A percentile compares a stretch with the other conserved stretches of the same genome.
phyloP scores from a whole-genome alignment of 2,888 invertebrate genomes.

The Parnassius apollo region DNA sequence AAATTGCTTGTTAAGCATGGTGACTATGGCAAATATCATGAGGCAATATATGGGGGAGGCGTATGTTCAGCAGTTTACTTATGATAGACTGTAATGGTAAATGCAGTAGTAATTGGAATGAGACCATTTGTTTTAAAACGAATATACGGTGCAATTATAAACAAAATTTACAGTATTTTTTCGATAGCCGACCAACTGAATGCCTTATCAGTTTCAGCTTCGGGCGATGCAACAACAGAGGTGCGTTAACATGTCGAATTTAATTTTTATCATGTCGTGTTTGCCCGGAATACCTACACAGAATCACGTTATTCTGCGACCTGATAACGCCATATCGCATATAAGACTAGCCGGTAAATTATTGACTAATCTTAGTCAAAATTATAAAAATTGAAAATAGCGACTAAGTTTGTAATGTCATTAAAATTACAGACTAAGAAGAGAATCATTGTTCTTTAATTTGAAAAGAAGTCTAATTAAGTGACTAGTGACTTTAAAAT shows the following conservation, averaged over 20 bases:
- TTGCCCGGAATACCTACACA: conserved; percentile 58
- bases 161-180: conserved; percentile 32
- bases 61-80: no score
- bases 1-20: no score
- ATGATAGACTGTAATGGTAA: no score
- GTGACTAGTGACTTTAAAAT: conserved; percentile 30
- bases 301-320: not conserved
- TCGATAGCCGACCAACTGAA: conserved; percentile 32
- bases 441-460: conserved; percentile 11
- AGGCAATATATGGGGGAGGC: no score
- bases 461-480: conserved; percentile 27
- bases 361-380: conserved; percentile 31
- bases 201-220: conserved; percentile 44
- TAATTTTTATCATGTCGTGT: conserved; percentile 65
- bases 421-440: conserved; percentile 22
- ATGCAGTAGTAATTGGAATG: conserved; percentile 1
- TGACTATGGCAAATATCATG: no score
- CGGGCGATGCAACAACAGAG: conserved; percentile 48
- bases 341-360: conserved; percentile 53
- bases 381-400: not conserved
- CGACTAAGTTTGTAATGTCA: conserved; percentile 16
- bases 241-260: conserved; percentile 57
- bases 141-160: conserved; percentile 17
- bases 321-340: conserved; percentile 44
- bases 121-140: conserved; percentile 13